A percentile compares a stretch with the other conserved stretches of the same genome.
Conservation (phyloP, 2,113 vertebrate species). For the Apaloderma vittatum region DNA sequence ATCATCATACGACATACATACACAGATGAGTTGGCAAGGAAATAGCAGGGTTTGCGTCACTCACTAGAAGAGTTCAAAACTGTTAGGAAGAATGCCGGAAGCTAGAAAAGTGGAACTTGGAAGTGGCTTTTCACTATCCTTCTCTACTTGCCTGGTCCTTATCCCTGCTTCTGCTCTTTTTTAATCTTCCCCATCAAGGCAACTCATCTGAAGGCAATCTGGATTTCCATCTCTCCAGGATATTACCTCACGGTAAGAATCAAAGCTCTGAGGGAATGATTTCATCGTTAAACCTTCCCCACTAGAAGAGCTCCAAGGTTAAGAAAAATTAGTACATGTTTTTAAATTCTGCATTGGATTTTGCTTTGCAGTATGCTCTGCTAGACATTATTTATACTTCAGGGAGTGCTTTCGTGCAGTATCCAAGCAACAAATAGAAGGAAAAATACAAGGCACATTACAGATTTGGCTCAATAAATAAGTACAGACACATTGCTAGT, state of each 20-base stretch:
- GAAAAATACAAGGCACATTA: constrained; percentile 26
- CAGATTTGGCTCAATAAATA: constrained; percentile 61
- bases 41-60: rapidly evolving
- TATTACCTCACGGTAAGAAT: constrained; percentile 58
- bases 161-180: neutral
- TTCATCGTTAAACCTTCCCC: constrained; percentile 7
- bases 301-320: constrained; percentile 46
- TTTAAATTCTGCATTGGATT: constrained; percentile 17
- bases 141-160: neutral
- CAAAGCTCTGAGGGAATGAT: constrained; percentile 19
- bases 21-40: neutral
- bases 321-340: constrained; percentile 51
- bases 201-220: neutral
- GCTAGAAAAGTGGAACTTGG: neutral
- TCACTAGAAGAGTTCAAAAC: neutral
- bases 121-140: neutral
- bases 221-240: constrained; percentile 36
- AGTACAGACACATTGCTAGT: constrained; percentile 2
- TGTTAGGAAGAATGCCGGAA: neutral
- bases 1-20: neutral
- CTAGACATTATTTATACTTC: constrained; percentile 56
- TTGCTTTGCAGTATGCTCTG: neutral
- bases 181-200: neutral
- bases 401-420: constrained; percentile 56
- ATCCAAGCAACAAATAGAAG: constrained; percentile 63